Base-by-base conservation (phyloP, 2,888 invertebrate species). In the Coenonympha arcania region DNA sequence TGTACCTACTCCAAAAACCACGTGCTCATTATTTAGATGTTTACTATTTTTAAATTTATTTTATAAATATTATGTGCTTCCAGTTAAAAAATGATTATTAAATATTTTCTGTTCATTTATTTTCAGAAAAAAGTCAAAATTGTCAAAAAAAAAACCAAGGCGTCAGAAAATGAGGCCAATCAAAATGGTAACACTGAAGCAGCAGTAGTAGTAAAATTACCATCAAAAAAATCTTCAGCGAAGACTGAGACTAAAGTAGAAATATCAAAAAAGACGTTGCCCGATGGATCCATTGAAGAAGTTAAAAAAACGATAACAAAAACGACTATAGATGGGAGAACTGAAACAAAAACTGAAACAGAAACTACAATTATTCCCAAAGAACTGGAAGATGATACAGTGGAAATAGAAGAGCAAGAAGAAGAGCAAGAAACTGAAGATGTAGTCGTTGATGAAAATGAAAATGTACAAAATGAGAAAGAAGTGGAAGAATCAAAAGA, bases 201-300 rank as follows among this genome's bases (percentile, higher is more conserved):
- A 36, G 79, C 74, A 52, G 60, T 84, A 55, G 76, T 77, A 36
- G 72, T 84, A 0, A 83, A 79, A 58, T 55, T 84, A 36, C 82
- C 86, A 3, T 54, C 76, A 1, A 84, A 83, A 56, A 81, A 81
- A 55, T 72, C 80, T 8, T 75, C 72, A 40, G 80, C 79, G 3
- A 84, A 79, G 68, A 82, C 79, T 43, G 85, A 85, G 60, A 86
- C 85, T 30, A 76, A 78, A 59, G 82, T 86, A 15, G 84, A 86
- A 66, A 76, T 83, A 18, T 68, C 70, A 2, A 77, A 75, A 57
- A 83, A 75, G 60, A 64, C 68, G 58, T 66, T 83, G 54, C 76
- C 85, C 0, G 82, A 86, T 67, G 86, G 85, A 1, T 69, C 73
- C 19, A 57, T 76, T 13, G 76, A 85, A 61, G 86, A 86, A 71